Evolutionary conservation across 2,888 invertebrate genomes (phyloP), one percentile per base, ranked within the genome.

Genomic region (Brenthis hecate): DNA sequence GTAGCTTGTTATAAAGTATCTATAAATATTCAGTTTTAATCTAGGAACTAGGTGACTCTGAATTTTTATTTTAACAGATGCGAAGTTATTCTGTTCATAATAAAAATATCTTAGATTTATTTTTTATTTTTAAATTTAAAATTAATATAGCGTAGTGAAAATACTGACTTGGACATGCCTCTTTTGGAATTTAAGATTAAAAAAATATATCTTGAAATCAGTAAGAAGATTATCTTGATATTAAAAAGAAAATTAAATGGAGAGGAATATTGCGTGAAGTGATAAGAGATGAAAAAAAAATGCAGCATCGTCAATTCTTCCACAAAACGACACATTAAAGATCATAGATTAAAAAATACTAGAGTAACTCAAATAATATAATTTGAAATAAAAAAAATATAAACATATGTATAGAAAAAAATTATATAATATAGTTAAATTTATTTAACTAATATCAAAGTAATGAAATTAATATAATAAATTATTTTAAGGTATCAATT

Each of bases 41-140:
- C 68, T 74, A 77, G 77, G 78, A 76, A 77, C 78, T 77, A 78
- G 78, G 78, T 78, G 78, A 78, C 78, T 78, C 78, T 78, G 78
- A 78, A 50, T 60, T 69, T 66, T 60, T 55, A 66, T 50, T 55
- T 16, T 58, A 60, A 58, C 19, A 28, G 63, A 63, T 68, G 62
- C 23, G 53, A 50, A 53, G 43, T 62, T 43, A 36, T 32, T 53
- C 53, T 62, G 62, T 36, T 53, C 2, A 19, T 53, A 53, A 62
- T 62, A 53, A 62, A 53, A 62, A 62, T 62, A 36, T 62, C 50
- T 60, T 60, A 60, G 2, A 50, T 32, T 60, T 60, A 50, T 14
- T 50, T 28, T 11, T 48, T 60, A 48, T 13, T 60, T 60, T 28
- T 11, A n/a, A 50, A 48, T 50, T 28, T 48, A 58, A 47, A 23